Evolutionary conservation across 2,888 invertebrate species (phyloP), one percentile per base, ranked within the genome.

Genomic region (Epsilonema sp.): DNA sequence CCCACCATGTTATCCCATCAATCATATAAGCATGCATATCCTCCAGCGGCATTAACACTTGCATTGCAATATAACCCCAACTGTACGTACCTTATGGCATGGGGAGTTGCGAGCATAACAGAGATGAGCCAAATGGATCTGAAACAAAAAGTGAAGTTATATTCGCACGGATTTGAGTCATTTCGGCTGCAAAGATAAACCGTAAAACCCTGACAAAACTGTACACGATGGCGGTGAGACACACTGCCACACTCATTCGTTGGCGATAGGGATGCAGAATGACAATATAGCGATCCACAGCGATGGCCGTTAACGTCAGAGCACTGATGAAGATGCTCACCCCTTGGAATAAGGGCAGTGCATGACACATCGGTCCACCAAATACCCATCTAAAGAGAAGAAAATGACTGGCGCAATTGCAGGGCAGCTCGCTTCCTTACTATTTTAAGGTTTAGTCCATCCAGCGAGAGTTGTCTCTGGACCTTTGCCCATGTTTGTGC

Each of bases 261-360:
- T 85, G 86, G 62, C 79, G 70, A 69, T 89, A 92, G 0, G 92
- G 92, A 66, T 89, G 85, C 53, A 92, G 83, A 57, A 97, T 94
- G 52, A 92, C 90, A 67, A 90, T 82, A 70, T 86, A 94, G 47
- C 94, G 77, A 71, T 97, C 94, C 51, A 94, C 80, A 44, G 94
- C 94, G 58, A 97, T 94, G 55, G 90, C 85, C 56, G 87, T 92
- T 53, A 94, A 75, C 4, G 94, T 94, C 58, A 94, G 73, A 1
- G 92, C 90, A 51, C 89, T 89, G 63, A 94, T 89, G 74, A 92
- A 97, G 55, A 97, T 89, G 65, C 86, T 86, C 60, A 85, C 82
- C 46, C 89, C 90, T 50, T 57, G 55, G 19, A 84, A 80, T 68
- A 82, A 86, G 48, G 89, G 80, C 55, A 86, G 82, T 58, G 89